Conservation (phyloP, 2,888 invertebrate species). For the Theodoxus fluviatilis region DNA sequence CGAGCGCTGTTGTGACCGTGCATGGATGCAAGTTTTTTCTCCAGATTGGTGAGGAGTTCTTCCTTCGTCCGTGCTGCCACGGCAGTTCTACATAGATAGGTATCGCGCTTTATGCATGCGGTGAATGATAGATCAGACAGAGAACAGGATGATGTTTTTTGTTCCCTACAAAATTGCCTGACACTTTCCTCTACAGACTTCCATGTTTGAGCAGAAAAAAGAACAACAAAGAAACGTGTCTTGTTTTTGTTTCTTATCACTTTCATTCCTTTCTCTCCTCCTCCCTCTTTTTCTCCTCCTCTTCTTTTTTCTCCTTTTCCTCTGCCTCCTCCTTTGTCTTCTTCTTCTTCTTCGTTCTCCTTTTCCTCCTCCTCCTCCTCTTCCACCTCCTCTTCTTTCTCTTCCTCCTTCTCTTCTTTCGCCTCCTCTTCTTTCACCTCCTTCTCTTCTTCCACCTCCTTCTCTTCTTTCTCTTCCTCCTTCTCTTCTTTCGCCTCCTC, state of each 20-base stretch:
- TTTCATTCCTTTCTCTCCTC: neutral
- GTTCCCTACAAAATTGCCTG: too few relatives aligned
- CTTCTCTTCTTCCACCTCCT: neutral
- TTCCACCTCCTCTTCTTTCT: neutral
- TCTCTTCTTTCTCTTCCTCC: neutral
- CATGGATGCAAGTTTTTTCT: too few relatives aligned
- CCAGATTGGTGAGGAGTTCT: too few relatives aligned
- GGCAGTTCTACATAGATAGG: too few relatives aligned
- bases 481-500: neutral
- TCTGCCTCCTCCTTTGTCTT: neutral
- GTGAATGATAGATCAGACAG: too few relatives aligned
- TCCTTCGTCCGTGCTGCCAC: too few relatives aligned
- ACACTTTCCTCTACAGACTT: too few relatives aligned
- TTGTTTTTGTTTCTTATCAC: too few relatives aligned
- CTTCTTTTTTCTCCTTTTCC: conserved; percentile 6
- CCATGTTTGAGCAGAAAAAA: too few relatives aligned
- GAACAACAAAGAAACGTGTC: neutral
- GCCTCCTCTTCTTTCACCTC: neutral
- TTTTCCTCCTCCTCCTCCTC: neutral
- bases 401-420: neutral
- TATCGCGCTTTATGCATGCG: too few relatives aligned
- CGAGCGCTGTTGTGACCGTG: too few relatives aligned
- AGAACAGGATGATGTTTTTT: too few relatives aligned
- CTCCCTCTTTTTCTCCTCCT: conserved; percentile 6
- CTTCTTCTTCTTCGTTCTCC: neutral